Conservation (phyloP, 2,888 invertebrate genomes). For the Cosmia pyralina region DNA sequence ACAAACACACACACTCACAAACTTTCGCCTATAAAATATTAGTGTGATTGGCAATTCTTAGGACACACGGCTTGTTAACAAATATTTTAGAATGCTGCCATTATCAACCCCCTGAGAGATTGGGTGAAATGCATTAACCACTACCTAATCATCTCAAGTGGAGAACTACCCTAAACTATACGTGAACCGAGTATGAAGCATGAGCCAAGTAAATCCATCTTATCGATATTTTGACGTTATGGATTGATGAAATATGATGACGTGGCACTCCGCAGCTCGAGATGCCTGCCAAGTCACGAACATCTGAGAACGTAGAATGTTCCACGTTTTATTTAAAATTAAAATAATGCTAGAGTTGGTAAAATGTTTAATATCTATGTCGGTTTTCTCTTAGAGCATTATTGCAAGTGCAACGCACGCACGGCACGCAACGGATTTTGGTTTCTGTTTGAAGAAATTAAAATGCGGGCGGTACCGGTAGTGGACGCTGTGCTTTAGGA, state of each 20-base stretch:
- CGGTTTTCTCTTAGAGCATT: background rate
- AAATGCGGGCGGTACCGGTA: no score
- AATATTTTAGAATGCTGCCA: no score
- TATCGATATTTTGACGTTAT: constrained; percentile 61
- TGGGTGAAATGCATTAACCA: background rate
- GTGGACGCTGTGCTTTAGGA: no score
- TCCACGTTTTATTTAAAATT: constrained; percentile 31
- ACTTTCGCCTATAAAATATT: no score
- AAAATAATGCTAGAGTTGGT: constrained; percentile 6
- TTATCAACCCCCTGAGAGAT: no score
- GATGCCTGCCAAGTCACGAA: constrained; percentile 62
- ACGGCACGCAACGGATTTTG: no score
- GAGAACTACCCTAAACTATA: background rate
- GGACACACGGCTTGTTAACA: no score
- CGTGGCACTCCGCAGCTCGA: constrained; percentile 45
- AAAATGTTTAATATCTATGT: background rate
- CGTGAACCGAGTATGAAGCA: constrained; percentile 23
- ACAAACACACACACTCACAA: no score
- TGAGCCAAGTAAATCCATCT: constrained; percentile 48
- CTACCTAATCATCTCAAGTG: constrained; percentile 13
- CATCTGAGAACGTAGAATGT: constrained; percentile 25
- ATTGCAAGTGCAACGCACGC: no score
- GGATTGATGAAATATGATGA: constrained; percentile 65
- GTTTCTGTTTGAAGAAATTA: no score
- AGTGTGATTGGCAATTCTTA: no score